These are phyloP conservation scores for Pangasianodon gigas DNA, from an alignment of 2,113 vertebrate genomes.

Conservation along the genomic window DNA sequence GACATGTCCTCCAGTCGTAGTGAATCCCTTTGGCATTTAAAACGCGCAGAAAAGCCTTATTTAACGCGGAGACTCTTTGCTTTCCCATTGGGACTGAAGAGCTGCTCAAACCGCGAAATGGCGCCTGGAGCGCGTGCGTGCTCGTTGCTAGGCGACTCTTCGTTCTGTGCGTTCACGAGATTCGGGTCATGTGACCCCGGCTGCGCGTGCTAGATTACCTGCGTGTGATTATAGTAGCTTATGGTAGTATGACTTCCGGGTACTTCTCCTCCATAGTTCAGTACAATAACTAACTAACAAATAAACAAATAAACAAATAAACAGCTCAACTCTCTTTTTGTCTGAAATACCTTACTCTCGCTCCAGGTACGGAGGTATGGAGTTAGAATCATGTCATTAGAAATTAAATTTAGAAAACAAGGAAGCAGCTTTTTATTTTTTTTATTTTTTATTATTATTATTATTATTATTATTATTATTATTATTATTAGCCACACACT, in stretches of 20 bases:
- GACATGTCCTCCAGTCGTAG: conserved; percentile 80
- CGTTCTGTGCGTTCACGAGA: conserved; percentile 30
- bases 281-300: not conserved
- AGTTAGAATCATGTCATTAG: too few relatives aligned
- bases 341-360: not conserved
- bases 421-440: too few relatives aligned
- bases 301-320: not conserved
- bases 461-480: too few relatives aligned
- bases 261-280: not conserved
- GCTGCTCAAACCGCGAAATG: conserved; percentile 12
- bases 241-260: not conserved
- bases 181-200: conserved; percentile 17
- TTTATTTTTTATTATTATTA: too few relatives aligned
- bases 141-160: conserved; percentile 58
- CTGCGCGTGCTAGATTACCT: conserved; percentile 6
- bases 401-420: too few relatives aligned
- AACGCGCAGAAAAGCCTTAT: conserved; percentile 47
- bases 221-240: not conserved
- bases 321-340: not conserved
- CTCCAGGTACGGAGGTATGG: too few relatives aligned
- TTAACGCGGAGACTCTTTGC: conserved; percentile 45
- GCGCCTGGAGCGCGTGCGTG: not conserved
- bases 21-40: conserved; percentile 54
- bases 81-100: conserved; percentile 62
- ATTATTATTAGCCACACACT: too few relatives aligned